These are phyloP conservation scores for Palaemon carinicauda DNA, from an alignment of 1,140 invertebrate species.

Conservation along the genomic window DNA sequence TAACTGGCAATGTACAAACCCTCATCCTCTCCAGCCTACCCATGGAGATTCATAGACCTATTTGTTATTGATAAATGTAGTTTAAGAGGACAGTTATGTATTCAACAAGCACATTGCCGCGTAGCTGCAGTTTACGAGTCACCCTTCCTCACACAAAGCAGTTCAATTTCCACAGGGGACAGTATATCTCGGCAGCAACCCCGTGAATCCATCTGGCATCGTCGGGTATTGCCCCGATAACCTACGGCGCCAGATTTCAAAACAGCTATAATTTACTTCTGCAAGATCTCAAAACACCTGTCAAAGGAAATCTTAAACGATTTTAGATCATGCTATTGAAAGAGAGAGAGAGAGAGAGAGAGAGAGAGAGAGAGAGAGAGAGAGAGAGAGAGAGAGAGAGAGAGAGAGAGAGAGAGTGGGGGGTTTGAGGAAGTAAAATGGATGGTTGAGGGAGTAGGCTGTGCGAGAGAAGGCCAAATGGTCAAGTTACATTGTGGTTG, in stretches of 20 bases:
- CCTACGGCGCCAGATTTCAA: too few species aligned
- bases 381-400: background rate
- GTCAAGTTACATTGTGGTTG: too few species aligned
- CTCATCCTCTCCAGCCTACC: background rate
- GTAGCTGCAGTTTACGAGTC: constrained; percentile 14
- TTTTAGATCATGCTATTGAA: background rate
- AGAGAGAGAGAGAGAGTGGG: background rate
- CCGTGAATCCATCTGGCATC: background rate
- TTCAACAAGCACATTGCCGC: constrained; percentile 47
- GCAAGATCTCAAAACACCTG: constrained; percentile 27
- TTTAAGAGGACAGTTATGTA: constrained; percentile 51
- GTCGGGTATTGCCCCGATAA: too few species aligned
- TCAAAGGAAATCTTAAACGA: background rate
- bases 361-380: background rate
- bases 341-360: background rate
- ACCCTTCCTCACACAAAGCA: constrained; percentile 52
- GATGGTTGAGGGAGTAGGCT: too few species aligned
- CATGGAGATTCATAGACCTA: constrained; percentile 41
- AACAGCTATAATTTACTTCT: background rate
- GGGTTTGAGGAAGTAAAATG: too few species aligned
- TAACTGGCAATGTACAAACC: too few species aligned
- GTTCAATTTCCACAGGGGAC: constrained; percentile 47
- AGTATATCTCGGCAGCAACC: constrained; percentile 21
- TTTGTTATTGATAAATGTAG: constrained; percentile 55
- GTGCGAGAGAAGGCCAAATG: background rate